phyloP scores from a whole-genome alignment of 1,140 invertebrate genomes.

The Bombus difficillimus region DNA sequence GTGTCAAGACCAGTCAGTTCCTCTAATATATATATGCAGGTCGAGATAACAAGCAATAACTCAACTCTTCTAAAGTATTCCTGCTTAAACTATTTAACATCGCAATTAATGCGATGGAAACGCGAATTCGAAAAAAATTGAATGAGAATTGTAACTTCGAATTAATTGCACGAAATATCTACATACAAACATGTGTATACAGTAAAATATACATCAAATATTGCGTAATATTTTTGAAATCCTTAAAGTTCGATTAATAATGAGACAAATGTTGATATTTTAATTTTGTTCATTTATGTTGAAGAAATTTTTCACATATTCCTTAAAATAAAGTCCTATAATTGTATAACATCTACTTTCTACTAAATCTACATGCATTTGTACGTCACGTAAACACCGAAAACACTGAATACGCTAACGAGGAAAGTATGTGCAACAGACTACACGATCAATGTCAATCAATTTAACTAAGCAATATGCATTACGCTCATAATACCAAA shows the following conservation, averaged over 20 bases:
- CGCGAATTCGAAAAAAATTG: neutral
- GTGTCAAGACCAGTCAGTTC: neutral
- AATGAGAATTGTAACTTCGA: neutral
- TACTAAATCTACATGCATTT: no score
- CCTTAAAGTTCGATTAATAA: no score
- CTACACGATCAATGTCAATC: constrained; percentile 33
- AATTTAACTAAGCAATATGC: neutral
- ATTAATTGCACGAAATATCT: neutral
- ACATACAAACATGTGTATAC: neutral
- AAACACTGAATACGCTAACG: neutral
- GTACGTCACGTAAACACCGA: no score
- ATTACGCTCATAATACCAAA: neutral
- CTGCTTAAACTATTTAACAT: neutral
- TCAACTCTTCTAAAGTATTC: neutral
- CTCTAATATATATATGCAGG: neutral
- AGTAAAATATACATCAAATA: no score
- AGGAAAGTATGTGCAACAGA: neutral
- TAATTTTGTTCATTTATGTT: no score
- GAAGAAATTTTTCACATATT: neutral
- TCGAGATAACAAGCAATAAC: neutral
- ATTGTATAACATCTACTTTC: no score
- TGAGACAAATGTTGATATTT: no score
- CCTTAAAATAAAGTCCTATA: neutral
- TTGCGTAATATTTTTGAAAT: no score
- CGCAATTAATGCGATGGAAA: neutral